phyloP scores from a whole-genome alignment of 2,888 invertebrate genomes.

The Agrochola lychnidis region DNA sequence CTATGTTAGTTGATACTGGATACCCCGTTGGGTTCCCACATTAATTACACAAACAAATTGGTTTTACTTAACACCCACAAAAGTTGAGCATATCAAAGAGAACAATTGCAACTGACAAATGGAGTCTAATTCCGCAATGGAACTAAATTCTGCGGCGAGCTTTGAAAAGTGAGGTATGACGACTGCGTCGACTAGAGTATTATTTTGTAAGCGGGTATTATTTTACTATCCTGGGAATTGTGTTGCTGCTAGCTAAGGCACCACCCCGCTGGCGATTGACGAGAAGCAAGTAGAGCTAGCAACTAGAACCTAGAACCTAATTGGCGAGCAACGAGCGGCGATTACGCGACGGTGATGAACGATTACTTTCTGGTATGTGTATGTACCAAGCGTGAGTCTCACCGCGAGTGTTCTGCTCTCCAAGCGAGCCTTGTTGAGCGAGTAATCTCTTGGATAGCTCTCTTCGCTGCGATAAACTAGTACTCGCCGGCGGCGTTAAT shows the following conservation, averaged over 20 bases:
- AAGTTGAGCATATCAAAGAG: slow-evolving; percentile 40
- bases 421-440: background rate
- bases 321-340: background rate
- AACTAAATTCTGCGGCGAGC: slow-evolving; percentile 38
- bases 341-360: background rate
- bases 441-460: background rate
- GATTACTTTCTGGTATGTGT: background rate
- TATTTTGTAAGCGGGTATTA: slow-evolving; percentile 28
- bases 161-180: slow-evolving; percentile 47
- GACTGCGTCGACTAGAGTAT: slow-evolving; percentile 10
- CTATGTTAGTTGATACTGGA: slow-evolving; percentile 34
- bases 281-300: background rate
- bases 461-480: background rate
- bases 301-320: background rate
- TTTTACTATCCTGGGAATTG: slow-evolving; percentile 28
- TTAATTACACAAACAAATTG: slow-evolving; percentile 51
- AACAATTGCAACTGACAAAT: slow-evolving; percentile 35
- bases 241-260: background rate
- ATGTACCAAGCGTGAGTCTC: background rate
- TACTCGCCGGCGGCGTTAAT: background rate
- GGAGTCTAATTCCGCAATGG: slow-evolving; percentile 33
- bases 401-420: background rate
- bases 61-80: slow-evolving; percentile 54
- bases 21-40: slow-evolving; percentile 30
- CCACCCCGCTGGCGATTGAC: background rate